Evolutionary conservation across 2,113 vertebrate genomes (phyloP).

Genomic region (Panthera uncia): DNA sequence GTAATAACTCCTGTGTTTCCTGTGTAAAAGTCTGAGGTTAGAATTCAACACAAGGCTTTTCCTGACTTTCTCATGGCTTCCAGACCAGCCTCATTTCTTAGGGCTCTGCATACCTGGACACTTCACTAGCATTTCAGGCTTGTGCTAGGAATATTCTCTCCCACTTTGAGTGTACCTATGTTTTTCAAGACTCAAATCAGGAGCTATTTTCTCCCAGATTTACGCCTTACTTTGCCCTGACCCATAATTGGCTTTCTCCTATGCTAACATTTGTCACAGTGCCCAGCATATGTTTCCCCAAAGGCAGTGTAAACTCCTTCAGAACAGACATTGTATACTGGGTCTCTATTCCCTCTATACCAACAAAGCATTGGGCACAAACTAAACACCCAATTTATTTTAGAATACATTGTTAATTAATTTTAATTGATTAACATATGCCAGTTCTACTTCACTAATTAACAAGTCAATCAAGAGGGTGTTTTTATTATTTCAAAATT

Average conservation of each 20-base stretch:
- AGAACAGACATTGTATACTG: not conserved
- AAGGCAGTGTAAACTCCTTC: not conserved
- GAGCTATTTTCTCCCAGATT: not conserved
- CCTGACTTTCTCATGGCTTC: not conserved
- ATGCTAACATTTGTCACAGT: not conserved
- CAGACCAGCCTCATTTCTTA: not conserved
- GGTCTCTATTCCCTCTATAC: not conserved
- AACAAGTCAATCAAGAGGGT: not conserved
- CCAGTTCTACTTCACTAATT: not conserved
- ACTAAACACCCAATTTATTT: not conserved
- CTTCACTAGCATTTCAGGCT: not conserved
- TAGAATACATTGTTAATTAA: not conserved
- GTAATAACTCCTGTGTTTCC: not conserved
- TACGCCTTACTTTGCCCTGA: not conserved
- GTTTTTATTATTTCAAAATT: not conserved
- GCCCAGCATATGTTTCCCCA: not conserved
- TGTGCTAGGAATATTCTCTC: not conserved
- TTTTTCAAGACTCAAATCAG: not conserved
- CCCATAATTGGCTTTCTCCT: not conserved
- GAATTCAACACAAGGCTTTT: not conserved
- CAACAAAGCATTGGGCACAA: not conserved
- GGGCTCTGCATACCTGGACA: not conserved
- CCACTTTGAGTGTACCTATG: accelerated
- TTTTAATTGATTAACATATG: not conserved
- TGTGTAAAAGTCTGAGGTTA: not conserved